Conservation (phyloP, 1,140 invertebrate genomes). For the Ceratina japonica region DNA sequence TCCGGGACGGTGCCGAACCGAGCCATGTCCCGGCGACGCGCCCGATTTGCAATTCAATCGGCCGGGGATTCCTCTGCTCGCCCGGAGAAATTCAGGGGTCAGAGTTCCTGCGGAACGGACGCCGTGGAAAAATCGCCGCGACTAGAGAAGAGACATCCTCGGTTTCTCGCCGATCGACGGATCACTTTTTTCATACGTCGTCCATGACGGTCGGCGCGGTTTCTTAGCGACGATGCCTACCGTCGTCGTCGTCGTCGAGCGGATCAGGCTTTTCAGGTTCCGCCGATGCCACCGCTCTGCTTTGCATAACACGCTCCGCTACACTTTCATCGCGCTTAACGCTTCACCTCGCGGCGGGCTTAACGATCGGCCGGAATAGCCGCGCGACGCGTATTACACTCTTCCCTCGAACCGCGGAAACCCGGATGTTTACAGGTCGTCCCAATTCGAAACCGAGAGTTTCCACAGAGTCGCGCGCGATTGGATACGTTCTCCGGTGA, state of each 20-base stretch:
- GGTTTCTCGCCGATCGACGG: too few relatives aligned
- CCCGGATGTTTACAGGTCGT: conserved; percentile 35
- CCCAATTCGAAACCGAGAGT: conserved; percentile 21
- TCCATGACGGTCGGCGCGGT: too few relatives aligned
- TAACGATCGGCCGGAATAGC: conserved; percentile 18
- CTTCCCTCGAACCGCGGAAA: conserved; percentile 44
- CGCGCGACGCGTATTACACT: too few relatives aligned
- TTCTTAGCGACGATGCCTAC: too few relatives aligned
- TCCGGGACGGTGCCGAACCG: not conserved
- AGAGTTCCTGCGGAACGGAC: not conserved
- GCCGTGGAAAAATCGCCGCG: too few relatives aligned
- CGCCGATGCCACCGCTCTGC: conserved; percentile 3
- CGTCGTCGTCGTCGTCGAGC: too few relatives aligned
- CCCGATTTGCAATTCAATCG: conserved; percentile 42
- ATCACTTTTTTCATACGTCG: too few relatives aligned
- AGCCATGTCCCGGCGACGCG: conserved; percentile 13
- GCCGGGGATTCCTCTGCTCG: conserved; percentile 4
- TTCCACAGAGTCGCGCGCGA: conserved; percentile 5
- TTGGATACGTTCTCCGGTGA: too few relatives aligned
- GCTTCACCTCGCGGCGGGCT: not conserved
- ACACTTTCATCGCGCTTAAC: conserved; percentile 43
- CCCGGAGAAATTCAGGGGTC: not conserved
- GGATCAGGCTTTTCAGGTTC: conserved; percentile 48
- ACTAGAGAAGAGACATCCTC: too few relatives aligned
- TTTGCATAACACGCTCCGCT: conserved; percentile 50